Percentiles rank a stretch among this genome's conserved stretches.
Evolutionary conservation across 2,888 invertebrate genomes (phyloP).

Genomic region (Leptinotarsa tumamoca): DNA sequence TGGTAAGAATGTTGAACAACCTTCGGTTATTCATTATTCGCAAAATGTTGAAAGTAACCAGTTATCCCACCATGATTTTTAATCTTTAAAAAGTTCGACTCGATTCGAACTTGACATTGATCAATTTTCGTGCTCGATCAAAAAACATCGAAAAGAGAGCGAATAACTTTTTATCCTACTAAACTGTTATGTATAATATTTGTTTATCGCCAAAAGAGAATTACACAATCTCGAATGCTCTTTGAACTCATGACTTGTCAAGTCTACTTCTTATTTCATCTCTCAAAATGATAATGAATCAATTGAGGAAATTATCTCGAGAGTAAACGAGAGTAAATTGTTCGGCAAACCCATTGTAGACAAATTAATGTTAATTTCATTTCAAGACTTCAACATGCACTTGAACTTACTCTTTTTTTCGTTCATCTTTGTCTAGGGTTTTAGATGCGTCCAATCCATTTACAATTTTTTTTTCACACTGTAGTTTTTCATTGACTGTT

Average conservation of each 20-base stretch:
- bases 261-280: neutral
- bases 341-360: neutral
- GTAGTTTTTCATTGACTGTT: slow-evolving; percentile 3
- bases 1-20: too few species aligned
- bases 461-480: neutral
- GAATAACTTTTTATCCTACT: too few species aligned
- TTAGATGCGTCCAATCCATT: neutral
- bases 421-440: neutral
- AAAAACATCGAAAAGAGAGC: too few species aligned
- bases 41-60: too few species aligned
- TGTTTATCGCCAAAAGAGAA: neutral
- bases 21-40: too few species aligned
- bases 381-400: neutral
- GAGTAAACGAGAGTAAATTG: neutral
- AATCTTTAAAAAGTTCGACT: too few species aligned
- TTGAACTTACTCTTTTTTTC: slow-evolving; percentile 2
- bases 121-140: neutral
- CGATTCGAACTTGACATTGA: neutral
- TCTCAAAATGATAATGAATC: neutral
- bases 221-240: neutral
- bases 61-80: too few species aligned
- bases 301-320: neutral
- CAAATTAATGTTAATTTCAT: neutral
- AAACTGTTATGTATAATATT: neutral
- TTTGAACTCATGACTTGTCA: neutral